These are phyloP conservation scores for Poeciliopsis presidionis DNA, from an alignment of 2,797 vertebrate genomes.

Conservation along the genomic window DNA sequence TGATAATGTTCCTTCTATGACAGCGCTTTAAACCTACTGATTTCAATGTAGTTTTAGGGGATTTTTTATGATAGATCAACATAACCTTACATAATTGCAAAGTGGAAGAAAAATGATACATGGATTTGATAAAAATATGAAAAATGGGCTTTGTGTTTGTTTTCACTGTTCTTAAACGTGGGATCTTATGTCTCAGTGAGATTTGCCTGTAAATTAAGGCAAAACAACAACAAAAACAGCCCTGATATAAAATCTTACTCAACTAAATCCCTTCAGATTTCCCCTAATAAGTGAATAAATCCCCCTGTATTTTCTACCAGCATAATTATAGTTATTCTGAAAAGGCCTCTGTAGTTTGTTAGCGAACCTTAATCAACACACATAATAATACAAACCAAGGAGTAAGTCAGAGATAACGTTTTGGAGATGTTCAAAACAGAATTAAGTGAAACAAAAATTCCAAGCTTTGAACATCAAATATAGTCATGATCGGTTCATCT, in stretches of 20 bases:
- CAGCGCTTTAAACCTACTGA: background rate
- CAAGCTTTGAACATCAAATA: background rate
- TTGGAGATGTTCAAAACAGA: background rate
- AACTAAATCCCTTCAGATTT: background rate
- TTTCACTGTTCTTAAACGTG: background rate
- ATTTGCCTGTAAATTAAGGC: background rate
- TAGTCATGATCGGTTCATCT: background rate
- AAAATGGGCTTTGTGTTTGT: background rate
- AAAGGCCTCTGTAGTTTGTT: background rate
- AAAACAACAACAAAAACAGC: background rate
- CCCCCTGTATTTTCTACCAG: background rate
- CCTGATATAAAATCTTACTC: background rate
- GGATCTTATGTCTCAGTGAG: background rate
- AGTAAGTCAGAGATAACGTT: background rate
- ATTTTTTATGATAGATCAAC: background rate
- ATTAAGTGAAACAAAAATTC: background rate
- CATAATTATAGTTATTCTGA: background rate
- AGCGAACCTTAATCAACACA: background rate
- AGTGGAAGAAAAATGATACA: background rate
- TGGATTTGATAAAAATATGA: background rate
- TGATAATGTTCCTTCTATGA: constrained; percentile 15
- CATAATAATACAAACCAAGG: background rate
- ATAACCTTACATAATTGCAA: background rate
- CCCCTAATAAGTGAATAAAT: background rate
- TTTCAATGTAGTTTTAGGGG: background rate